These are phyloP conservation scores for Drosophila putrida DNA, from an alignment of 2,888 invertebrate genomes.

Conservation along the genomic window DNA sequence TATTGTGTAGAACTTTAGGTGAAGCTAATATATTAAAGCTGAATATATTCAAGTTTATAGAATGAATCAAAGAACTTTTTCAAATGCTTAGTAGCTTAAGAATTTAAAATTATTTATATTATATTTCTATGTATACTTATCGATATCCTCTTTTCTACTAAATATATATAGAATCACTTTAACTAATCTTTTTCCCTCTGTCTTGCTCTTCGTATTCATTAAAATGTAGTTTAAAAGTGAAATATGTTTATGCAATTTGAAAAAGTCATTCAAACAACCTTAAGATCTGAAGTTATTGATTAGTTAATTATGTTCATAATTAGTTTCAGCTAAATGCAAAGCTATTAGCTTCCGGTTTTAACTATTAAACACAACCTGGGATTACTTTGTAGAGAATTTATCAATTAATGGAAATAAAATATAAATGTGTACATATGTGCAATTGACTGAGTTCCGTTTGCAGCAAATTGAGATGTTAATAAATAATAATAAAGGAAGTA, in stretches of 20 bases:
- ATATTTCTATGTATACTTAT: too few species aligned
- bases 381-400: slow-evolving; percentile 4
- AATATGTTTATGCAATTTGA: slow-evolving; percentile 2
- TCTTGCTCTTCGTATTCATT: not conserved
- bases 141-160: too few species aligned
- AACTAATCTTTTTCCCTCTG: not conserved
- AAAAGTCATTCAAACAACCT: slow-evolving; percentile 13
- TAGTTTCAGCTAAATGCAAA: slow-evolving; percentile 10
- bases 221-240: not conserved
- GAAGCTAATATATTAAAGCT: too few species aligned
- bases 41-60: too few species aligned
- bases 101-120: too few species aligned
- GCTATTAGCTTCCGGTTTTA: slow-evolving; percentile 17
- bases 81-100: too few species aligned
- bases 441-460: not conserved
- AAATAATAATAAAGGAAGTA: slow-evolving; percentile 12
- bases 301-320: slow-evolving; percentile 16
- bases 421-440: not conserved
- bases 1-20: too few species aligned
- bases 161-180: too few species aligned
- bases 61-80: too few species aligned
- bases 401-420: not conserved
- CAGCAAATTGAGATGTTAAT: slow-evolving; percentile 1
- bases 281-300: slow-evolving; percentile 12
- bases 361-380: not conserved